Percentiles rank a stretch among this genome's conserved stretches.
Evolutionary conservation across 2,888 invertebrate genomes (phyloP).

Genomic region (Homarus gammarus): DNA sequence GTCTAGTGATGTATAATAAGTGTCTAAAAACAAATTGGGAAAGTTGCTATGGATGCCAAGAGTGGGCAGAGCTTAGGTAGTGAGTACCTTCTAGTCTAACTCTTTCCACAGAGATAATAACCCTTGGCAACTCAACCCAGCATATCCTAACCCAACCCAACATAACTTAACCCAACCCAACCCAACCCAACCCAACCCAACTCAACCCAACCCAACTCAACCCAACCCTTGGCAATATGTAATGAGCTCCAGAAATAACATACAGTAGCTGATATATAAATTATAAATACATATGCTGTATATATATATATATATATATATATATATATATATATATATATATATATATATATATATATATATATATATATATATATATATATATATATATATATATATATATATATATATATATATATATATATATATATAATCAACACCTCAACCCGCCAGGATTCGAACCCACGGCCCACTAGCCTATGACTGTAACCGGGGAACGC

Average conservation of each 20-base stretch:
- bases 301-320: slow-evolving; percentile 34
- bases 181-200: too few species aligned
- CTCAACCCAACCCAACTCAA: too few species aligned
- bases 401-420: neutral
- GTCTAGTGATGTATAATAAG: slow-evolving; percentile 14
- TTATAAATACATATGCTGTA: slow-evolving; percentile 23
- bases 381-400: slow-evolving; percentile 20
- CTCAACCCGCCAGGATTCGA: too few species aligned
- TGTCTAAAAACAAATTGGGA: neutral
- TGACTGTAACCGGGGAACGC: too few species aligned
- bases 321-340: slow-evolving; percentile 42
- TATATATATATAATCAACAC: neutral
- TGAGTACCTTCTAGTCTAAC: slow-evolving; percentile 28
- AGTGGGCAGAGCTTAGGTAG: too few species aligned
- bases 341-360: slow-evolving; percentile 34
- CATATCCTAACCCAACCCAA: too few species aligned
- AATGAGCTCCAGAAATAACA: slow-evolving; percentile 7
- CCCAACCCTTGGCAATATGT: slow-evolving; percentile 31
- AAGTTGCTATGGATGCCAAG: slow-evolving; percentile 3
- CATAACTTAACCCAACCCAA: too few species aligned
- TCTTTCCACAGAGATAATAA: slow-evolving; percentile 20
- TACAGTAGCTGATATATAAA: too few species aligned
- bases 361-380: slow-evolving; percentile 22
- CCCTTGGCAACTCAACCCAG: slow-evolving; percentile 24
- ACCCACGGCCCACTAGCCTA: too few species aligned